Percentiles rank a stretch among this genome's conserved stretches.
These are phyloP conservation scores for Sciaenops ocellatus DNA, from an alignment of 2,797 vertebrate species.

Conservation along the genomic window DNA sequence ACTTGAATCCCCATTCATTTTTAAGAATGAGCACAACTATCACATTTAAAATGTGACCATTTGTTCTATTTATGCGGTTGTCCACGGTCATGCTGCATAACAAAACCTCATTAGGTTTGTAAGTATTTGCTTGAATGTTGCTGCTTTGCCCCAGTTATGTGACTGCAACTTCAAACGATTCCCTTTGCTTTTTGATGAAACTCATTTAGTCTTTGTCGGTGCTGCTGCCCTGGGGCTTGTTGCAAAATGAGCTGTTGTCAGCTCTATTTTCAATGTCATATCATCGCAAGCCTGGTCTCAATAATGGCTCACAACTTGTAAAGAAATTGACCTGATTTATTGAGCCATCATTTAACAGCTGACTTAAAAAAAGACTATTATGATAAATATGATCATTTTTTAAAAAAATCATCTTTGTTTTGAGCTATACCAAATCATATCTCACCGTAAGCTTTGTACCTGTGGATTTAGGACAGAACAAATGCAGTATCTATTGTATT, in stretches of 20 bases:
- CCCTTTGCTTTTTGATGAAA: constrained; percentile 72
- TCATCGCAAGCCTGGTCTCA: constrained; percentile 59
- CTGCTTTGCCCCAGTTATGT: constrained; percentile 60
- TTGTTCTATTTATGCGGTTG: constrained; percentile 52
- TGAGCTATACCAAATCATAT: neutral
- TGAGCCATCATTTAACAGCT: constrained; percentile 36
- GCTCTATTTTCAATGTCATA: constrained; percentile 76
- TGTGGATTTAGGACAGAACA: neutral
- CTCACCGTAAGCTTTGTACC: neutral
- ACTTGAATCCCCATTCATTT: constrained; percentile 28
- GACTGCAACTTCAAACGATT: constrained; percentile 73
- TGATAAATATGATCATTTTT: neutral
- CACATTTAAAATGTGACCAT: constrained; percentile 56
- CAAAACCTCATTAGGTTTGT: constrained; percentile 66
- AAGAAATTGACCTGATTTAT: constrained; percentile 40
- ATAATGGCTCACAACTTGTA: constrained; percentile 41
- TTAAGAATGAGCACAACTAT: constrained; percentile 39
- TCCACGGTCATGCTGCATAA: constrained; percentile 51
- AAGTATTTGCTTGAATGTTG: constrained; percentile 66
- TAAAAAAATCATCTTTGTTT: constrained; percentile 4
- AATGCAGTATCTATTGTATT: neutral
- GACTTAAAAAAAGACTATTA: constrained; percentile 17
- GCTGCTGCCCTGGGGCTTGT: constrained; percentile 62
- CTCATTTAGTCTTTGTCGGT: constrained; percentile 75
- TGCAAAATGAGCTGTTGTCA: constrained; percentile 75